These are phyloP conservation scores for Parazoanthus atlanticus DNA, from an alignment of 92 coral and sea anemone genomes.

Conservation along the genomic window DNA sequence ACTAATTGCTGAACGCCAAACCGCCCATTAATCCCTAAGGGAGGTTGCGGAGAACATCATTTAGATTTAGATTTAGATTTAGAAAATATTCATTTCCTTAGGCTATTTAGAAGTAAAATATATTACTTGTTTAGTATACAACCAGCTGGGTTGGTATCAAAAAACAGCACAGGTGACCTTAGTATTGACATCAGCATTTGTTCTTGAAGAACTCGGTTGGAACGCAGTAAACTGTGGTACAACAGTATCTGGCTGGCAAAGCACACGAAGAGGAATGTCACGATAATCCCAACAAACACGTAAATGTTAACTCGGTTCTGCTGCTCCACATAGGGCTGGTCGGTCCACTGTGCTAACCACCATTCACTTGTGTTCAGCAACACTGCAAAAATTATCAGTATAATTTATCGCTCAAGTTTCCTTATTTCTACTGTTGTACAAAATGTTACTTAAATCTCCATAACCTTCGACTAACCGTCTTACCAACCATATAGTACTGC, in stretches of 20 bases:
- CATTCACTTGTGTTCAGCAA: slow-evolving; percentile 23
- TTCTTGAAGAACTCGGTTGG: slow-evolving; percentile 30
- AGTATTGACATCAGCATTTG: slow-evolving; percentile 23
- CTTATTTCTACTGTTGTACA: too few species aligned
- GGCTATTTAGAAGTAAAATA: too few species aligned
- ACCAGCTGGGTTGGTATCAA: slow-evolving; percentile 39
- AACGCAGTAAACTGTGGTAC: background rate
- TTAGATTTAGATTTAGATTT: too few species aligned
- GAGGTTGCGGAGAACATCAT: too few species aligned
- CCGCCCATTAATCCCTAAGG: too few species aligned
- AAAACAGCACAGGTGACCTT: slow-evolving; percentile 36
- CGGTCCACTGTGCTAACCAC: slow-evolving; percentile 42
- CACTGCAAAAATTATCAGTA: background rate
- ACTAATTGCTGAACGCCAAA: too few species aligned
- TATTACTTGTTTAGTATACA: slow-evolving; percentile 33
- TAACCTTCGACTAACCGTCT: too few species aligned
- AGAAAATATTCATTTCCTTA: too few species aligned
- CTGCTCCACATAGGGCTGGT: slow-evolving; percentile 21
- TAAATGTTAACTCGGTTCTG: slow-evolving; percentile 13
- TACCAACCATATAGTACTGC: too few species aligned
- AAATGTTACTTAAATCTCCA: too few species aligned
- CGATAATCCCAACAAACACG: slow-evolving; percentile 29
- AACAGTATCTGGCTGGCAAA: slow-evolving; percentile 5
- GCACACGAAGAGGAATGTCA: background rate
- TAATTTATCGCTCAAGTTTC: background rate